Percentiles rank a stretch among this genome's conserved stretches.
phyloP scores from a whole-genome alignment of 2,888 invertebrate species.

The Lasioglossum marginatum region DNA sequence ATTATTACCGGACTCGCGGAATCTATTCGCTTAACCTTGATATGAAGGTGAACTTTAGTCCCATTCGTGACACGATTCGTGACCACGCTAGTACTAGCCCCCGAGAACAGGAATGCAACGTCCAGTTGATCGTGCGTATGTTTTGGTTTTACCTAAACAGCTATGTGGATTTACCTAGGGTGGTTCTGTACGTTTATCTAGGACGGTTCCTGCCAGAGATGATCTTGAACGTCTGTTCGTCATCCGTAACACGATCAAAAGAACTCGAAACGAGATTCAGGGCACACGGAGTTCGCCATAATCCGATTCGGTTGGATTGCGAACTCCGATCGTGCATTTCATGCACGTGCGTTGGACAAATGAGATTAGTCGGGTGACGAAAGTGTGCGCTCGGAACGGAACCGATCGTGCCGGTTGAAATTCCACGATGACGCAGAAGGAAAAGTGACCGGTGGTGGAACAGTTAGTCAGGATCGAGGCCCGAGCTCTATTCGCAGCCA shows the following conservation, averaged over 20 bases:
- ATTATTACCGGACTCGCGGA: not conserved
- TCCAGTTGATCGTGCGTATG: too few relatives aligned
- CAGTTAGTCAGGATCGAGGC: constrained; percentile 56
- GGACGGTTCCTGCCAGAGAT: too few relatives aligned
- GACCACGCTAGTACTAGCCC: too few relatives aligned
- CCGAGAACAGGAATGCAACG: too few relatives aligned
- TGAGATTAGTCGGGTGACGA: constrained; percentile 76
- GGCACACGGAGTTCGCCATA: not conserved
- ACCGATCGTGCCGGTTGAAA: constrained; percentile 65
- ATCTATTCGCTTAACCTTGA: too few relatives aligned
- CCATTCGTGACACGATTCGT: too few relatives aligned
- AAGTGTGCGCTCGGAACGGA: constrained; percentile 71
- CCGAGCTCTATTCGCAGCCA: constrained; percentile 22
- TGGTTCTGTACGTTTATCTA: too few relatives aligned
- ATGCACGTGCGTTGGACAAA: constrained; percentile 69
- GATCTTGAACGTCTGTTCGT: too few relatives aligned
- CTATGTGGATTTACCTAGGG: too few relatives aligned
- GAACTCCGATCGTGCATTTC: constrained; percentile 62
- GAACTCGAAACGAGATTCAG: not conserved
- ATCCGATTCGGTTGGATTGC: constrained; percentile 34
- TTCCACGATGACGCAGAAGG: constrained; percentile 73
- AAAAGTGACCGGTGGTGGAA: constrained; percentile 62
- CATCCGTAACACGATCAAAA: too few relatives aligned
- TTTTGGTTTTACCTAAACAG: too few relatives aligned
- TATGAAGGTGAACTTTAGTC: too few relatives aligned